Percentiles rank a stretch among this genome's conserved stretches.
phyloP scores from a whole-genome alignment of 2,797 vertebrate genomes.

The Lerista edwardsae region DNA sequence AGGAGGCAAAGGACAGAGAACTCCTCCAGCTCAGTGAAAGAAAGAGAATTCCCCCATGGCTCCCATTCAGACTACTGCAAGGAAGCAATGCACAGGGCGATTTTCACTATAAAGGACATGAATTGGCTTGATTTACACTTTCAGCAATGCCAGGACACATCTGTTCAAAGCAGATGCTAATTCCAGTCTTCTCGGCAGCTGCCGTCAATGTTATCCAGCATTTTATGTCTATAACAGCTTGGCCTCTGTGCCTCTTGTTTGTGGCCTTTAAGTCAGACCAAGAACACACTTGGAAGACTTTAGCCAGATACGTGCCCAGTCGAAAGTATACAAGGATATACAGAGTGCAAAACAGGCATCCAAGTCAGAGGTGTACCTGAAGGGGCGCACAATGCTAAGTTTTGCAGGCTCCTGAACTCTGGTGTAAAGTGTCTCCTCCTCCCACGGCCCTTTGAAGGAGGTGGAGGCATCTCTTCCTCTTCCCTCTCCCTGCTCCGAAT shows the following conservation, averaged over 20 bases:
- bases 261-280: neutral
- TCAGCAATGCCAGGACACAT: neutral
- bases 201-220: neutral
- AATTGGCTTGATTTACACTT: neutral
- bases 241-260: neutral
- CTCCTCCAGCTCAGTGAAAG: neutral
- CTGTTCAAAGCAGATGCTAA: slow-evolving; percentile 3
- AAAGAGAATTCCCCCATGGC: neutral
- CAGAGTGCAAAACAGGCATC: neutral
- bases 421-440: too few species aligned
- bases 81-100: neutral
- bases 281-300: neutral
- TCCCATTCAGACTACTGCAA: neutral
- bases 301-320: neutral
- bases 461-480: too few species aligned
- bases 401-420: too few species aligned
- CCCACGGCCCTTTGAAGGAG: too few species aligned
- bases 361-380: too few species aligned
- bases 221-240: neutral
- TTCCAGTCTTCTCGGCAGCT: neutral
- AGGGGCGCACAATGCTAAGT: too few species aligned
- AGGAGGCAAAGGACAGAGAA: neutral
- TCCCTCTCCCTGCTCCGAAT: too few species aligned
- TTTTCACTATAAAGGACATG: slow-evolving; percentile 13
- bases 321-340: neutral